Evolutionary conservation across 2,797 vertebrate genomes (phyloP).

Genomic region (Podarcis lilfordi): DNA sequence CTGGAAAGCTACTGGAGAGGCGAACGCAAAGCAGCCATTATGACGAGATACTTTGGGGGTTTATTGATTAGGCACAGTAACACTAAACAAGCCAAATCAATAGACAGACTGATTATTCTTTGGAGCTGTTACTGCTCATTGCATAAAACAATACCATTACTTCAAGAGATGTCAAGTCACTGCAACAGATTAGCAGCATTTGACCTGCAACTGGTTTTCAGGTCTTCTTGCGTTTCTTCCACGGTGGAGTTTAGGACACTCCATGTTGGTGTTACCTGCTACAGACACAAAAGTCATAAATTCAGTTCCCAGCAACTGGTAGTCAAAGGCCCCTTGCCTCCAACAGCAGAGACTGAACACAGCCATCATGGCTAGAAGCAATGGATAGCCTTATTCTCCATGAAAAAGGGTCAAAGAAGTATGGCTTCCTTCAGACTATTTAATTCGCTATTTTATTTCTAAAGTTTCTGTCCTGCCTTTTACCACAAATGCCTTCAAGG

Average conservation of each 20-base stretch:
- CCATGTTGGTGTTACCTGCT: not conserved
- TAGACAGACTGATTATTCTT: constrained; percentile 39
- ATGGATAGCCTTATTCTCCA: too few relatives aligned
- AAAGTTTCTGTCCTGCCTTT: not conserved
- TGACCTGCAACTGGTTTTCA: not conserved
- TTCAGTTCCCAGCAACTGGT: not conserved
- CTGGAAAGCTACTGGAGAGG: constrained; percentile 58
- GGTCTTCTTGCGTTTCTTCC: not conserved
- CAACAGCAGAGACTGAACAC: too few relatives aligned
- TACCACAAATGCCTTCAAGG: not conserved
- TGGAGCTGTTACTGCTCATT: constrained; percentile 38
- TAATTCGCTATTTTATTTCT: not conserved
- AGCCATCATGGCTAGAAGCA: too few relatives aligned
- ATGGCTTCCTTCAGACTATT: not conserved
- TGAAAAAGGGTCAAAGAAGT: too few relatives aligned
- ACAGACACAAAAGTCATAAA: not conserved
- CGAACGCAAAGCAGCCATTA: constrained; percentile 49
- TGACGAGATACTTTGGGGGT: constrained; percentile 38
- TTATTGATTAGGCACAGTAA: constrained; percentile 53
- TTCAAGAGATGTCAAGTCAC: constrained; percentile 17
- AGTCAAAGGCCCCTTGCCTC: too few relatives aligned
- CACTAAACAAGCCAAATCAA: constrained; percentile 46
- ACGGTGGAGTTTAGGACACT: constrained; percentile 10
- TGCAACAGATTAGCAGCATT: not conserved
- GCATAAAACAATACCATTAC: constrained; percentile 45